These are phyloP conservation scores for Protophormia terraenovae DNA, from an alignment of 2,888 invertebrate species.

Conservation along the genomic window DNA sequence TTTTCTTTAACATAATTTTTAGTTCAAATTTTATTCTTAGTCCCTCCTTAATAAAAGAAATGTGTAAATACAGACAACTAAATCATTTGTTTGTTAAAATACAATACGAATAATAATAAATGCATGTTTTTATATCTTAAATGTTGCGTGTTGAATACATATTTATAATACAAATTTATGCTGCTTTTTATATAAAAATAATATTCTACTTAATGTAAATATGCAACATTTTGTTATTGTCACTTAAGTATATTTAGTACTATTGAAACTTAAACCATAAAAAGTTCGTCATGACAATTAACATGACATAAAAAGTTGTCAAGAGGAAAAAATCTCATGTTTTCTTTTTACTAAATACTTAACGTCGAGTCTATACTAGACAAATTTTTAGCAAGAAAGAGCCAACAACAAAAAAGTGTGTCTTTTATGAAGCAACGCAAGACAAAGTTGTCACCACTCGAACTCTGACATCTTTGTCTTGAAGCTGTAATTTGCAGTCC, in stretches of 20 bases:
- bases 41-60: neutral
- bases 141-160: slow-evolving; percentile 17
- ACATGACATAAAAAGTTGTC: neutral
- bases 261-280: neutral
- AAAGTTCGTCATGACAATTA: neutral
- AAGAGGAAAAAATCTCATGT: neutral
- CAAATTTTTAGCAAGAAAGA: too few species aligned
- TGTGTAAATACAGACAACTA: neutral
- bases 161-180: neutral
- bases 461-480: too few species aligned
- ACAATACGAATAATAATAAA: neutral
- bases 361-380: too few species aligned
- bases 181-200: neutral
- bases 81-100: neutral
- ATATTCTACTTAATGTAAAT: neutral
- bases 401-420: too few species aligned
- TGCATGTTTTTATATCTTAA: neutral
- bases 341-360: neutral
- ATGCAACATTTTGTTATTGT: neutral
- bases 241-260: neutral
- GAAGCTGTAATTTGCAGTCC: too few species aligned
- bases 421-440: too few species aligned
- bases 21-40: neutral
- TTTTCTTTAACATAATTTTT: too few species aligned
- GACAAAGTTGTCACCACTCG: too few species aligned